Conservation (phyloP, 2,888 invertebrate genomes). For the Halictus ligatus region DNA sequence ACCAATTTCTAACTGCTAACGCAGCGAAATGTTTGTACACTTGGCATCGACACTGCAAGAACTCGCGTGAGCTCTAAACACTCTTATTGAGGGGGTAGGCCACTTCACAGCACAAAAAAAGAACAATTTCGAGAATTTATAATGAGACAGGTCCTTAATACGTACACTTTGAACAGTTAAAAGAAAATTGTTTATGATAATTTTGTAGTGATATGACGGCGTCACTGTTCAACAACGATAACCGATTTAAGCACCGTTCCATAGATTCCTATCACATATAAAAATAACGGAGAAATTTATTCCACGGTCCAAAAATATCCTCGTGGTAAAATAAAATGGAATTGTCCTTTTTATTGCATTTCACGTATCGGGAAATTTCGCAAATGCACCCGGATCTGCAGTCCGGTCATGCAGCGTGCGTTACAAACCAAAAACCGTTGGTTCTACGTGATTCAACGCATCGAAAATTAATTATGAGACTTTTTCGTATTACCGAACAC, state of each 20-base stretch:
- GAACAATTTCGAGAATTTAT: neutral
- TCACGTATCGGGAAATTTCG: neutral
- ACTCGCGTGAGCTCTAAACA: neutral
- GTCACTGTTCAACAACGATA: neutral
- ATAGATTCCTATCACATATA: neutral
- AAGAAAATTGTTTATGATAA: neutral
- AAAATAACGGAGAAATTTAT: neutral
- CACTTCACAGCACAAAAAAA: neutral
- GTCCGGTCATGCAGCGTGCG: neutral
- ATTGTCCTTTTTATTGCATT: neutral
- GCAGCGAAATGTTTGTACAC: neutral
- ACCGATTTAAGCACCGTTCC: neutral
- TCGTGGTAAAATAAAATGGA: conserved; percentile 5
- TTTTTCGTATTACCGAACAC: neutral
- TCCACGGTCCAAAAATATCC: neutral
- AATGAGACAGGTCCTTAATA: neutral
- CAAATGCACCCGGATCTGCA: neutral
- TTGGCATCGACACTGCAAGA: neutral
- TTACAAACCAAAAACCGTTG: neutral
- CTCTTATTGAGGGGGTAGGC: neutral
- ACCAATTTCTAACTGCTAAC: neutral
- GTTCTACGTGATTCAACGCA: neutral
- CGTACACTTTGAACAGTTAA: neutral
- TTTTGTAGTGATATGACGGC: neutral
- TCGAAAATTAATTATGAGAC: neutral